These are phyloP conservation scores for Mactromeris polynyma DNA, from an alignment of 2,888 invertebrate species.

Conservation along the genomic window DNA sequence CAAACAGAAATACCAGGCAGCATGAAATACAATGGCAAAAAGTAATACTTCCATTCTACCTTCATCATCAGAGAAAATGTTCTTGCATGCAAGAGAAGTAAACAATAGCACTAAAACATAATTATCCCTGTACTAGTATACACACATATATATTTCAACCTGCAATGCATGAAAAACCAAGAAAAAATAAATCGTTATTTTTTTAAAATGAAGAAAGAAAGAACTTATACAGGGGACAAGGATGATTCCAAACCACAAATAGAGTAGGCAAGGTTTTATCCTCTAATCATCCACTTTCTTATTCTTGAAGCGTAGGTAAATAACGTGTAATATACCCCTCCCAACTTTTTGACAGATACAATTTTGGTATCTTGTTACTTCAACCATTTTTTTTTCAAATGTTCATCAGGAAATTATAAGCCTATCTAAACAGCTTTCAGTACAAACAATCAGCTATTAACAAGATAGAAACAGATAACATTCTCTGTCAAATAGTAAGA, in stretches of 20 bases:
- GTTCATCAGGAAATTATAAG: background rate
- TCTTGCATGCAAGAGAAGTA: background rate
- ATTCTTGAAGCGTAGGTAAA: no score
- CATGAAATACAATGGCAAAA: background rate
- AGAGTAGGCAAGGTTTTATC: no score
- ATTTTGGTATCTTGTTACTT: background rate
- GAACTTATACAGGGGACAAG: no score
- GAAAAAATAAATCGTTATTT: background rate
- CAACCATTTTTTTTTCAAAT: background rate
- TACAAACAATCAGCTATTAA: background rate
- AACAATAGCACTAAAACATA: background rate
- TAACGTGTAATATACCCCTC: no score
- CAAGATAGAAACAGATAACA: background rate
- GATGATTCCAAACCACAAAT: no score
- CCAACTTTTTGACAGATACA: background rate
- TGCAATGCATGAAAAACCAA: background rate
- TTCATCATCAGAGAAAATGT: background rate
- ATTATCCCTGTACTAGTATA: background rate
- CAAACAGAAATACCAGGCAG: background rate
- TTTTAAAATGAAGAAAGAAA: no score
- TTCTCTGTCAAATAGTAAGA: background rate
- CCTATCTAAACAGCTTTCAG: background rate
- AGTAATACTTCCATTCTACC: background rate
- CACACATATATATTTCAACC: background rate
- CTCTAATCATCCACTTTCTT: no score